Percentiles rank a stretch among this genome's conserved stretches.
These are phyloP conservation scores for Lepisosteus oculatus DNA, from an alignment of 2,113 vertebrate species.

Conservation along the genomic window DNA sequence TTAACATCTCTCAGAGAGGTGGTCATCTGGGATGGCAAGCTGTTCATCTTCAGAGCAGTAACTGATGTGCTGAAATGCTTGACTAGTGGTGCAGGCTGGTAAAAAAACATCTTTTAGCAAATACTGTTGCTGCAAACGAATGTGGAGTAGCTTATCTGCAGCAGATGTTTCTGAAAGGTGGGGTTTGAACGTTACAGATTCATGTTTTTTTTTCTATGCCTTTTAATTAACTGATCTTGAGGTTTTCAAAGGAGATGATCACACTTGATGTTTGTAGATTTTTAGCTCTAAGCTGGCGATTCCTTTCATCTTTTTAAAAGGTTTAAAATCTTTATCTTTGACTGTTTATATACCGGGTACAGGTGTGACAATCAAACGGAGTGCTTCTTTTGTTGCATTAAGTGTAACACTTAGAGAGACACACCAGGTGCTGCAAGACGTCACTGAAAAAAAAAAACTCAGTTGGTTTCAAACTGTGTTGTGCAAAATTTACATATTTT, in stretches of 20 bases:
- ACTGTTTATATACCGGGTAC: background rate
- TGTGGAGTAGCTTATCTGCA: too few species aligned
- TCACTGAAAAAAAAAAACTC: background rate
- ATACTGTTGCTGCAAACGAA: too few species aligned
- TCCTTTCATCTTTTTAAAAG: background rate
- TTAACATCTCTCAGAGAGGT: too few species aligned
- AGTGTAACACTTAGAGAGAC: background rate
- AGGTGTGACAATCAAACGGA: background rate
- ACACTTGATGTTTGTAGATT: background rate
- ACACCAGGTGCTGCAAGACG: conserved; percentile 24
- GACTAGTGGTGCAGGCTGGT: too few species aligned
- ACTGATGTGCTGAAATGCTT: too few species aligned
- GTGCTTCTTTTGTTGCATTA: background rate
- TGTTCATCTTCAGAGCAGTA: too few species aligned
- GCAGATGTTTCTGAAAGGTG: too few species aligned
- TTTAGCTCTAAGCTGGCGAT: background rate
- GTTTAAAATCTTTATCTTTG: background rate
- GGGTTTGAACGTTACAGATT: too few species aligned
- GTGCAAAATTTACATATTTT: conserved; percentile 11
- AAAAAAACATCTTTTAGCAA: too few species aligned
- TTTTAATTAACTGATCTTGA: background rate
- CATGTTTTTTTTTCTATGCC: too few species aligned
- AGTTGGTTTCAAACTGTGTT: conserved; percentile 17
- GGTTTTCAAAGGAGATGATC: background rate
- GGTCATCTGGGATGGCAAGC: too few species aligned